Conservation (phyloP, 2,113 vertebrate species). For the Pelobates fuscus region DNA sequence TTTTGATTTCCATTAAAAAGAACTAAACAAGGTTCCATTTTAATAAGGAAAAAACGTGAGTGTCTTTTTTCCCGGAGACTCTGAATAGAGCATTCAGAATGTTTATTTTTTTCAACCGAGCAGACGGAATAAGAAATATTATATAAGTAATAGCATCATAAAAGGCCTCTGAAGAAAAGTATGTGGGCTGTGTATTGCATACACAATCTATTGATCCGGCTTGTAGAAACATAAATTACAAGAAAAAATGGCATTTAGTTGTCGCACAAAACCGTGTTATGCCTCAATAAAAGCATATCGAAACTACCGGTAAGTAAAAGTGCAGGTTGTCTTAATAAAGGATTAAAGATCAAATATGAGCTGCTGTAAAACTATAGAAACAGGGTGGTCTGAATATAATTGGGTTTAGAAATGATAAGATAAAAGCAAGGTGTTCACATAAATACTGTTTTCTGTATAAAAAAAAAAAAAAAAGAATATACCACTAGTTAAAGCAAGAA, state of each 20-base stretch:
- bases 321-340: neutral
- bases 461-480: too few species aligned
- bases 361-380: slow-evolving; percentile 2
- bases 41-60: slow-evolving; percentile 47
- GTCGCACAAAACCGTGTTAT: slow-evolving; percentile 5
- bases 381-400: slow-evolving; percentile 23
- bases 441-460: too few species aligned
- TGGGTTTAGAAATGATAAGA: slow-evolving; percentile 33
- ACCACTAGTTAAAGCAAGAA: too few species aligned
- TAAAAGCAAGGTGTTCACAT: too few species aligned
- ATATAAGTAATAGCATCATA: slow-evolving; percentile 24
- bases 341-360: slow-evolving; percentile 3
- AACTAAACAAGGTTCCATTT: slow-evolving; percentile 45
- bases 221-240: slow-evolving; percentile 34
- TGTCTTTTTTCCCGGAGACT: slow-evolving; percentile 6
- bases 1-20: slow-evolving; percentile 47
- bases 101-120: slow-evolving; percentile 4
- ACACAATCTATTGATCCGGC: slow-evolving; percentile 24
- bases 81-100: slow-evolving; percentile 25
- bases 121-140: slow-evolving; percentile 27
- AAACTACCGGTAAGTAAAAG: slow-evolving; percentile 21
- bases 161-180: slow-evolving; percentile 17
- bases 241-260: slow-evolving; percentile 26
- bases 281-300: neutral
- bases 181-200: slow-evolving; percentile 4